phyloP scores from a whole-genome alignment of 2,888 invertebrate species.

The Criorhina ranunculi region DNA sequence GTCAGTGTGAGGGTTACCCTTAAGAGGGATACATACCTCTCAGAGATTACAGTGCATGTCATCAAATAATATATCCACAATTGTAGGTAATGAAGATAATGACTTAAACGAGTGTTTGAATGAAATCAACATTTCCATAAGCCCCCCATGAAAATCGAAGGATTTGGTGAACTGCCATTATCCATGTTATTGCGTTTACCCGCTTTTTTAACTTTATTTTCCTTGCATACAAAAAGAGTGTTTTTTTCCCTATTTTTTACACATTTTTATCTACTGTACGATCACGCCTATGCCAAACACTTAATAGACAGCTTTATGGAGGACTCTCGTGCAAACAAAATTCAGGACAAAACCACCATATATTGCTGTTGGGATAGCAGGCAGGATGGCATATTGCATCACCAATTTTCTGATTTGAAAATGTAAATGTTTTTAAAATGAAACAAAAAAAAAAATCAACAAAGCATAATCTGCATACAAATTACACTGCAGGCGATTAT shows the following conservation, averaged over 20 bases:
- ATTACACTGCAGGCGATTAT: conserved; percentile 71
- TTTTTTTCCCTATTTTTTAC: neutral
- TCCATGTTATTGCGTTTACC: neutral
- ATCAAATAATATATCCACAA: too few species aligned
- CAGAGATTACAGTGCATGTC: too few species aligned
- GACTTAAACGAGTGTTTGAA: too few species aligned
- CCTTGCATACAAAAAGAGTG: neutral
- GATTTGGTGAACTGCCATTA: neutral
- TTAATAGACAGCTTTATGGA: conserved; percentile 21
- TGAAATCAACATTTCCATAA: conserved; percentile 3
- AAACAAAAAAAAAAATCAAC: conserved; percentile 27
- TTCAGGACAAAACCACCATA: too few species aligned
- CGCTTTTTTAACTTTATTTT: conserved; percentile 8
- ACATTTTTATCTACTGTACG: neutral
- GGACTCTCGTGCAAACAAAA: neutral
- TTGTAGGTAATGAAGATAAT: too few species aligned
- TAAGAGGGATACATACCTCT: too few species aligned
- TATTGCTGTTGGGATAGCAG: neutral
- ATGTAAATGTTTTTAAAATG: conserved; percentile 19
- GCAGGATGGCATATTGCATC: conserved; percentile 13
- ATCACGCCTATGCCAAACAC: neutral
- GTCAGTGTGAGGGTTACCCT: too few species aligned
- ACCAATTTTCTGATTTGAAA: conserved; percentile 36
- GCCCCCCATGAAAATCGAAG: neutral
- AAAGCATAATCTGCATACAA: conserved; percentile 67